Evolutionary conservation across 2,113 vertebrate species (phyloP).

Genomic region (Entosphenus tridentatus): DNA sequence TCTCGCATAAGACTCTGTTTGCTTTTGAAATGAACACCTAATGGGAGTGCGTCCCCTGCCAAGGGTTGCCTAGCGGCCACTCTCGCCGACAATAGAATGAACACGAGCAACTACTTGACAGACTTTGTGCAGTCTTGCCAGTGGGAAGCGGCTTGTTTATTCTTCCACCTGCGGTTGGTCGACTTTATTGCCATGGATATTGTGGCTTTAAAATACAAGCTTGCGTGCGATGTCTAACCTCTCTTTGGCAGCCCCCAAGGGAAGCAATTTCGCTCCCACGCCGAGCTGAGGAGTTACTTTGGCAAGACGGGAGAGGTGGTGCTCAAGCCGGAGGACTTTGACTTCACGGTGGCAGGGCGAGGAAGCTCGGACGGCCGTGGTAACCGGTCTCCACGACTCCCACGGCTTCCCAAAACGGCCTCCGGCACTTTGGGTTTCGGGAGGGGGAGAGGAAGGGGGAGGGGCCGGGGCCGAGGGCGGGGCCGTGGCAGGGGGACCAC

Average conservation of each 20-base stretch:
- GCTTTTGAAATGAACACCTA: too few species aligned
- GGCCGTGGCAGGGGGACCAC: not conserved
- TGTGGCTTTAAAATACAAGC: too few species aligned
- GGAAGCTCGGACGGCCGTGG: slow-evolving; percentile 65
- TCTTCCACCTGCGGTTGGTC: too few species aligned
- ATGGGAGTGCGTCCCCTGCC: too few species aligned
- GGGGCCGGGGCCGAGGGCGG: slow-evolving; percentile 37
- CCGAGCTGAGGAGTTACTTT: slow-evolving; percentile 73
- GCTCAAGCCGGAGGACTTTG: slow-evolving; percentile 74
- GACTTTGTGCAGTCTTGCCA: too few species aligned
- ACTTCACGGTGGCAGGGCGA: slow-evolving; percentile 75
- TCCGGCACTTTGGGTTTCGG: slow-evolving; percentile 15
- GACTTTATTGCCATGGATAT: too few species aligned
- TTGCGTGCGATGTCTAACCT: too few species aligned
- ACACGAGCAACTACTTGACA: too few species aligned
- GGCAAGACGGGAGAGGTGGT: slow-evolving; percentile 73
- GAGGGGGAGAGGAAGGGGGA: slow-evolving; percentile 24
- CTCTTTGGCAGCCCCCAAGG: slow-evolving; percentile 40
- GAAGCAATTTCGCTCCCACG: slow-evolving; percentile 80
- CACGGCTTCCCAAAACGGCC: slow-evolving; percentile 42
- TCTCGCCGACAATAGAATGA: too few species aligned
- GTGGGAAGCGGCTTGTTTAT: too few species aligned
- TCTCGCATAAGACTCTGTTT: too few species aligned
- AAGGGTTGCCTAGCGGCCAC: too few species aligned
- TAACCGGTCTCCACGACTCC: slow-evolving; percentile 52